phyloP scores from a whole-genome alignment of 2,888 invertebrate genomes.

The Thymelicus acteon region DNA sequence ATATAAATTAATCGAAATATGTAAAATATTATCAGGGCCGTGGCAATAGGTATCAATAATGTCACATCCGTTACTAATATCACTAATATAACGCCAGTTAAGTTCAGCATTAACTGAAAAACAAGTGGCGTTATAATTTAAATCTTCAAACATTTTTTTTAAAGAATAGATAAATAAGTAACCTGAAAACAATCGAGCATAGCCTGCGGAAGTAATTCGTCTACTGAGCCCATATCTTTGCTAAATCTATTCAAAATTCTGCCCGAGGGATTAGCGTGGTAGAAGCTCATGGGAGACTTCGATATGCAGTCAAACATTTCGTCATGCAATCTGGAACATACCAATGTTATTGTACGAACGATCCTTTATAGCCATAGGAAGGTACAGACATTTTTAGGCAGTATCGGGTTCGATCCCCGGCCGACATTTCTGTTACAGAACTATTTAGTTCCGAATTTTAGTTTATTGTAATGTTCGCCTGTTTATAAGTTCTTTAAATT shows the following conservation, averaged over 20 bases:
- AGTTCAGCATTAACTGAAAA: conserved; percentile 89
- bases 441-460: no score
- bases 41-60: conserved; percentile 76
- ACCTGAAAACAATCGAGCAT: conserved; percentile 89
- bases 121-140: neutral
- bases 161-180: neutral
- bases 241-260: conserved; percentile 91
- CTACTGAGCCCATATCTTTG: conserved; percentile 93
- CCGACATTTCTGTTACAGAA: no score
- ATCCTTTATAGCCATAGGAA: neutral
- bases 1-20: conserved; percentile 87
- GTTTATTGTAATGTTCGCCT: no score
- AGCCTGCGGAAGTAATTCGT: conserved; percentile 90
- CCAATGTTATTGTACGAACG: neutral
- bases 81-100: conserved; percentile 91
- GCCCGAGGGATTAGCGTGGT: conserved; percentile 93
- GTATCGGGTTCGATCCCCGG: no score
- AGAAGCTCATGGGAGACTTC: conserved; percentile 86
- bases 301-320: conserved; percentile 87
- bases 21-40: conserved; percentile 86
- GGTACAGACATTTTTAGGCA: no score
- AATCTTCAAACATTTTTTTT: no score
- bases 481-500: no score
- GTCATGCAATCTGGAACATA: conserved; percentile 84
- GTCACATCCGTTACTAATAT: conserved; percentile 86